Conservation (phyloP, 92 coral and sea anemone species). For the Montipora capitata region DNA sequence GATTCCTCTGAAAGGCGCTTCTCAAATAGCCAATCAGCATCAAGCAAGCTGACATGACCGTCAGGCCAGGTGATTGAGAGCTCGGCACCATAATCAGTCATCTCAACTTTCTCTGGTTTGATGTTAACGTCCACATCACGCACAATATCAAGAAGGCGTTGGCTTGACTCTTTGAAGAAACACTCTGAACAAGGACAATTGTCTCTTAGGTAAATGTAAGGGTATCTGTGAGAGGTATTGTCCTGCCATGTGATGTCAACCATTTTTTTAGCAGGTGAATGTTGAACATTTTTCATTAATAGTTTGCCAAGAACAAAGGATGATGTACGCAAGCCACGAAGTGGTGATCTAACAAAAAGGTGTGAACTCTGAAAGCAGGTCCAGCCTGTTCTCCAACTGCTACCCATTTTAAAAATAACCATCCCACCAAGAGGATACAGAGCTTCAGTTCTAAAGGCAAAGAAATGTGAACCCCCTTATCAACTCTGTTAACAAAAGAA, state of each 20-base stretch:
- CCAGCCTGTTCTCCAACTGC: conserved; percentile 11
- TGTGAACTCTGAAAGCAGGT: neutral
- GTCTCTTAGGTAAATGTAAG: conserved; percentile 88
- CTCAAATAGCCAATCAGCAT: conserved; percentile 72
- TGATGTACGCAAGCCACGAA: conserved; percentile 18
- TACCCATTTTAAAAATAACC: neutral
- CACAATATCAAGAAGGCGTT: conserved; percentile 75
- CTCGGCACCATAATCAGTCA: conserved; percentile 65
- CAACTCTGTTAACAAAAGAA: too few species aligned
- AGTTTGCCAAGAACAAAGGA: neutral
- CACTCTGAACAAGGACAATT: conserved; percentile 87
- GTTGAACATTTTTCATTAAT: neutral
- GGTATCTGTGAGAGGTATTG: conserved; percentile 71
- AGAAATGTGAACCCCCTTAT: too few species aligned
- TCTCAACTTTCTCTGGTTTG: conserved; percentile 38
- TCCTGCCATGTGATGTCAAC: conserved; percentile 81
- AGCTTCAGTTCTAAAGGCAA: too few species aligned
- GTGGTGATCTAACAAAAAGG: neutral
- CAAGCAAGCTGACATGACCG: conserved; percentile 78
- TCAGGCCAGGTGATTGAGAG: conserved; percentile 86
- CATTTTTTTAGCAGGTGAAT: conserved; percentile 23
- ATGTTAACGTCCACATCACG: conserved; percentile 54
- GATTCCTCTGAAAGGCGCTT: conserved; percentile 65
- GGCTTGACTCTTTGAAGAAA: conserved; percentile 78
- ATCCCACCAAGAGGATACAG: neutral